These are phyloP conservation scores for Scolopax rusticola DNA, from an alignment of 2,797 vertebrate species.

Conservation along the genomic window DNA sequence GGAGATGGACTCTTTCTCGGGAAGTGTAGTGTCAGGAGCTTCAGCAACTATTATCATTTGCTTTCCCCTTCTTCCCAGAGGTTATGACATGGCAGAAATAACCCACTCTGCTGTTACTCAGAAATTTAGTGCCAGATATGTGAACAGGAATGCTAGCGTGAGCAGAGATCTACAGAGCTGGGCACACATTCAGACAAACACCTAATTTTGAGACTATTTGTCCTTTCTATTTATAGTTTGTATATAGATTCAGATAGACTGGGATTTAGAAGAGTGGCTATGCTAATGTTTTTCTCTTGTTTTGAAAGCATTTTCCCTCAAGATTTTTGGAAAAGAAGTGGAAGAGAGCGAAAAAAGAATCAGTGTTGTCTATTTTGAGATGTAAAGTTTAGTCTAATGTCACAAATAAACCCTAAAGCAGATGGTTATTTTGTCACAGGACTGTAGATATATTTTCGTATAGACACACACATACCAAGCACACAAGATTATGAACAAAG, in stretches of 20 bases:
- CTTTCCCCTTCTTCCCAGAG: not conserved
- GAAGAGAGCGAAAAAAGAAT: not conserved
- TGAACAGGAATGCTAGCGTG: not conserved
- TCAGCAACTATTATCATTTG: not conserved
- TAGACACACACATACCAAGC: not conserved
- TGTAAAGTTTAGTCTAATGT: constrained; percentile 16
- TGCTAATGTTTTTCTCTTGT: not conserved
- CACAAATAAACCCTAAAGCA: constrained; percentile 32
- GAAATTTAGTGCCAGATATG: not conserved
- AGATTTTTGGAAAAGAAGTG: not conserved
- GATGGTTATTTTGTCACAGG: constrained; percentile 23
- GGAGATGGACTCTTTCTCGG: too few relatives aligned
- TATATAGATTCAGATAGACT: not conserved
- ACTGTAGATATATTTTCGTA: not conserved
- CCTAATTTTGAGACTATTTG: not conserved
- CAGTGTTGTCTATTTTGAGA: constrained; percentile 26
- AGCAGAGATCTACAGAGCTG: not conserved
- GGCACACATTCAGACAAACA: not conserved
- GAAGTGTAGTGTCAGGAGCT: not conserved
- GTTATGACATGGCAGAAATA: not conserved
- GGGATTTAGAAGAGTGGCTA: not conserved
- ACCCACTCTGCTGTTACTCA: not conserved
- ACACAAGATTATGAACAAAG: not conserved
- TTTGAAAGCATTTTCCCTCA: not conserved
- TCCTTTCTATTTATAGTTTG: not conserved